These are phyloP conservation scores for Acleris emargana DNA, from an alignment of 2,888 invertebrate species.

Conservation along the genomic window DNA sequence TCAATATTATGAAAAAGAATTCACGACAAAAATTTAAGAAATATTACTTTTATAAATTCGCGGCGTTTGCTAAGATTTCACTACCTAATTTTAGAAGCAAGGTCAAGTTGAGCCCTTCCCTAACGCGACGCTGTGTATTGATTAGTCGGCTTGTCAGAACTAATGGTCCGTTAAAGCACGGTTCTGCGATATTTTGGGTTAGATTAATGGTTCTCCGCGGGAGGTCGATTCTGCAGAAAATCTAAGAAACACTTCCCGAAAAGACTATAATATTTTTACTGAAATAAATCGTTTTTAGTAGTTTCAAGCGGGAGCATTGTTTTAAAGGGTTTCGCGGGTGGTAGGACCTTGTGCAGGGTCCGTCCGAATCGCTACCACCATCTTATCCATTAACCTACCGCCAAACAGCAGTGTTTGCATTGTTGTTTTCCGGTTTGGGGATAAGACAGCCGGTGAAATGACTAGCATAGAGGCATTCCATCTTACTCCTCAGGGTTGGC, in stretches of 20 bases:
- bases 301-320: neutral
- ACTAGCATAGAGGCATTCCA: no score
- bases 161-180: conserved; percentile 36
- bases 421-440: no score
- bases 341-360: no score
- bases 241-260: conserved; percentile 15
- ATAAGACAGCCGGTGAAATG: no score
- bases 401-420: no score
- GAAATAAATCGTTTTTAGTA: conserved; percentile 23
- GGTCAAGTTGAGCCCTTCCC: neutral
- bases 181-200: conserved; percentile 29
- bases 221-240: conserved; percentile 22
- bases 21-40: no score
- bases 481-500: no score
- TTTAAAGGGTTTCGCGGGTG: no score
- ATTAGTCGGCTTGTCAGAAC: conserved; percentile 30
- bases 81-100: neutral
- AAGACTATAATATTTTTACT: conserved; percentile 18
- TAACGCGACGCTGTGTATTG: conserved; percentile 9
- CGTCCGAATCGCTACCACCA: no score
- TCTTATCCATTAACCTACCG: no score
- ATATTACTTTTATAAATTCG: no score
- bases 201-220: conserved; percentile 27
- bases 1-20: no score
- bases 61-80: neutral